Evolutionary conservation across 92 coral and sea anemone species (phyloP), one percentile per base, ranked within the genome.

Genomic region (Epizoanthus illoricatus): DNA sequence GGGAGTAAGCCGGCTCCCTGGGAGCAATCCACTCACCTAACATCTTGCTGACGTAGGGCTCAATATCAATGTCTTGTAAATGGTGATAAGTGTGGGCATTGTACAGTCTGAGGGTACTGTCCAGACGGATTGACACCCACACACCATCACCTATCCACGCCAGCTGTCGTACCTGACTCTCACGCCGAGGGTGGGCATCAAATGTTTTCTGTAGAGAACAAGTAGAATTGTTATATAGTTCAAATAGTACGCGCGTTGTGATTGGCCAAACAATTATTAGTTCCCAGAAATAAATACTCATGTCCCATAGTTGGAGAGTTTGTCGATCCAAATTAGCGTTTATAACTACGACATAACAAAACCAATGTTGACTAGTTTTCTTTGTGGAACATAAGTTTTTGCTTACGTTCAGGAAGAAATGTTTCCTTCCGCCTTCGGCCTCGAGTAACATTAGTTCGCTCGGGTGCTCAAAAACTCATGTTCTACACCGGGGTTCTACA

Each of bases 141-240:
- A 96, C 99, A 86, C 99, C 99, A 75, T 96, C 99, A 69, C 99
- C 99, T 59, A 96, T 96, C 94, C 99, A 96, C 10, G 99, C 97
- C 73, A 96, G 78, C 87, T 96, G 99, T 16, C 99, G 98, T 0
- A 96, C 99, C 80, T 96, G 99, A 79, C 99, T 96, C 87, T 96
- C 99, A 73, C 96, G 94, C 36, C 98, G 90, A 10, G 98, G 98
- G 85, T 96, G 98, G 52, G 98, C 98, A 82, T 96, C 99, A 78
- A 96, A 96, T 11, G 98, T 91, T 96, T 96, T 96, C 99, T 96
- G 80, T 11, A 73, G 4, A 73, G 4, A 39, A 42, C 74, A 73
- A 62, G 65, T 58, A 12, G 42, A 5, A 5, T 18, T 6, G 17
- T 71, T n/a, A 15, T 13, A 15, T 40, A 10, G 33, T 71, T 33